phyloP scores from a whole-genome alignment of 2,888 invertebrate species.

The Orchestes rusci region DNA sequence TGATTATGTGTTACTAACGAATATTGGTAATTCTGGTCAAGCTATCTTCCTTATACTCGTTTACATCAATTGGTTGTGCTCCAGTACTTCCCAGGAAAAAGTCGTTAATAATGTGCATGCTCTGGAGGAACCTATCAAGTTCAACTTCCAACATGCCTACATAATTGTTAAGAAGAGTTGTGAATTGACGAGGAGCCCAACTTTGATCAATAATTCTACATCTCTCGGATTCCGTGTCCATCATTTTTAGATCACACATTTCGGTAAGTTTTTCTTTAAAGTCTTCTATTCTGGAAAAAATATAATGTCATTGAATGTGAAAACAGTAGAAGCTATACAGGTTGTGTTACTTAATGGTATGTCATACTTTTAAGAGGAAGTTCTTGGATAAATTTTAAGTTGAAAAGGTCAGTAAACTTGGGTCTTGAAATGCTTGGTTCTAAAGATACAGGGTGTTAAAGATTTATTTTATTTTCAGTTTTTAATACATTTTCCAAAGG shows the following conservation, averaged over 20 bases:
- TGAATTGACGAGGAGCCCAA: slow-evolving; percentile 52
- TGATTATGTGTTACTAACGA: too few species aligned
- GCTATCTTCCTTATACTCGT: slow-evolving; percentile 11
- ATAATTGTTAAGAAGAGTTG: slow-evolving; percentile 47
- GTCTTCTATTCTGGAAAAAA: slow-evolving; percentile 40
- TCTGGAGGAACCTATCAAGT: slow-evolving; percentile 49
- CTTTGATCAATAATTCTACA: slow-evolving; percentile 48
- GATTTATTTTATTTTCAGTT: too few species aligned
- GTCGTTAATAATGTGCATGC: slow-evolving; percentile 43
- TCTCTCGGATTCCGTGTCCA: slow-evolving; percentile 49
- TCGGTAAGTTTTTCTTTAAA: slow-evolving; percentile 46
- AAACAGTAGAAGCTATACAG: too few species aligned
- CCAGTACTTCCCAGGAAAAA: slow-evolving; percentile 43
- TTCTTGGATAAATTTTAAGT: too few species aligned
- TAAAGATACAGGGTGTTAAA: too few species aligned
- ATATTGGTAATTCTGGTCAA: slow-evolving; percentile 16
- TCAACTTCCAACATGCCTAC: slow-evolving; percentile 41
- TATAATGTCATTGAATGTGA: not conserved
- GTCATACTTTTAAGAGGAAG: too few species aligned
- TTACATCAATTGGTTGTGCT: slow-evolving; percentile 9
- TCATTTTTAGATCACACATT: slow-evolving; percentile 52
- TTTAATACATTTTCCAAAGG: too few species aligned
- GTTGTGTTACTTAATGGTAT: too few species aligned
- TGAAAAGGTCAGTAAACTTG: too few species aligned
- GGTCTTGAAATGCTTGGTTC: too few species aligned